Conservation (phyloP, 1,140 invertebrate genomes). For the Teleogryllus occipitalis region DNA sequence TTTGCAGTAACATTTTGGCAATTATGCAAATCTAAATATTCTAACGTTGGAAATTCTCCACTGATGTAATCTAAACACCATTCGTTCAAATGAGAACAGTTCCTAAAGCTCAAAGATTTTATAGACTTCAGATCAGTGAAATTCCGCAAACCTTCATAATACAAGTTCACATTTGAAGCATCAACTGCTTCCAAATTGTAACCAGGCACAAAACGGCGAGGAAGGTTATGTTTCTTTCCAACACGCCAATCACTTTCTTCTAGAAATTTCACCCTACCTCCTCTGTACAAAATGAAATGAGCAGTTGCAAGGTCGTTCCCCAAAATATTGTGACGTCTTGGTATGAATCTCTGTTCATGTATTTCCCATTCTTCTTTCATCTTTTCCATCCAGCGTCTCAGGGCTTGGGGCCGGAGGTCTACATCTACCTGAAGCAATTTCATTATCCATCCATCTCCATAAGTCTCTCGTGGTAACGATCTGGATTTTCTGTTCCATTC, state of each 20-base stretch:
- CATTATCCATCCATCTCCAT: background rate
- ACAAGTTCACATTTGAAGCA: constrained; percentile 47
- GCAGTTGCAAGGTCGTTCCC: constrained; percentile 65
- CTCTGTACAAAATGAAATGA: constrained; percentile 58
- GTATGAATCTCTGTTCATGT: constrained; percentile 37
- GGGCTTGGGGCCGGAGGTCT: background rate
- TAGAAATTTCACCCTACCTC: constrained; percentile 60
- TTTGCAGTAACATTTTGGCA: constrained; percentile 54
- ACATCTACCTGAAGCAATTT: background rate
- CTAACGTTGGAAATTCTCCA: constrained; percentile 45
- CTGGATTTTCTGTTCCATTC: too few species aligned
- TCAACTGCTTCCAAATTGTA: constrained; percentile 61
- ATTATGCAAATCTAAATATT: constrained; percentile 63
- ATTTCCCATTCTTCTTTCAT: constrained; percentile 33
- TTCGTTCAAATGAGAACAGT: constrained; percentile 58
- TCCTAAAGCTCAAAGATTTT: constrained; percentile 53
- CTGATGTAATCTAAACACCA: constrained; percentile 62
- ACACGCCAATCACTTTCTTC: constrained; percentile 33
- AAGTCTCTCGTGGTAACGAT: too few species aligned
- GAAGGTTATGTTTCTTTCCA: constrained; percentile 21
- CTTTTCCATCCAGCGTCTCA: constrained; percentile 35
- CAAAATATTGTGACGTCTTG: constrained; percentile 39
- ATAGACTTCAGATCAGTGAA: constrained; percentile 49
- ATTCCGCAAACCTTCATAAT: constrained; percentile 62
- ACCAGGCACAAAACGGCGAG: constrained; percentile 7